Conservation (phyloP, 2,888 invertebrate genomes). For the Azorinus chamasolen region DNA sequence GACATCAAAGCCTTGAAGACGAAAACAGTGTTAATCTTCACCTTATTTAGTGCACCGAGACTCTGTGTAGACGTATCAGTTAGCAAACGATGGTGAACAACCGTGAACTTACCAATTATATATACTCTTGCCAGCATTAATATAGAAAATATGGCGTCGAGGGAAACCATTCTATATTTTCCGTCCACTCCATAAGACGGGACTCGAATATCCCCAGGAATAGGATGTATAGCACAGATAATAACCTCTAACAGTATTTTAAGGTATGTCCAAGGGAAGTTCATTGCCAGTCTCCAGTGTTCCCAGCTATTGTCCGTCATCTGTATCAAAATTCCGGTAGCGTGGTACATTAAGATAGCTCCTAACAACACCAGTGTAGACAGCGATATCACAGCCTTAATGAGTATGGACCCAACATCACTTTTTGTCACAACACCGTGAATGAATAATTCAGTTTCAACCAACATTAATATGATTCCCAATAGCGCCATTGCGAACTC, state of each 20-base stretch:
- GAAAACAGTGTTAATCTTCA: slow-evolving; percentile 79
- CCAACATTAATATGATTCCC: slow-evolving; percentile 75
- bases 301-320: slow-evolving; percentile 78
- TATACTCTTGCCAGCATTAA: slow-evolving; percentile 77
- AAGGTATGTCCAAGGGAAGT: slow-evolving; percentile 65
- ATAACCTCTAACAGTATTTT: slow-evolving; percentile 71
- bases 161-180: slow-evolving; percentile 61
- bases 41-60: slow-evolving; percentile 78
- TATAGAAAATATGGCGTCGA: slow-evolving; percentile 77
- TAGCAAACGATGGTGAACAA: slow-evolving; percentile 74
- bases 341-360: slow-evolving; percentile 69
- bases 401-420: slow-evolving; percentile 62
- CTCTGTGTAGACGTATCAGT: slow-evolving; percentile 79
- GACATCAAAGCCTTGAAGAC: slow-evolving; percentile 81
- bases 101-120: slow-evolving; percentile 73
- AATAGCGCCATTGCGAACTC: slow-evolving; percentile 70
- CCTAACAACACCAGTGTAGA: slow-evolving; percentile 69
- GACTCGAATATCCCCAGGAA: slow-evolving; percentile 70
- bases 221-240: slow-evolving; percentile 75
- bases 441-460: slow-evolving; percentile 74
- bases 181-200: slow-evolving; percentile 65
- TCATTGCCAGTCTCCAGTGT: slow-evolving; percentile 76
- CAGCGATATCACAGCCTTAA: slow-evolving; percentile 71
- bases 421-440: slow-evolving; percentile 63
- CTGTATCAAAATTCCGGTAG: slow-evolving; percentile 70